A percentile compares a stretch with the other conserved stretches of the same genome.
Evolutionary conservation across 2,888 invertebrate genomes (phyloP).

Genomic region (Philonicus albiceps): DNA sequence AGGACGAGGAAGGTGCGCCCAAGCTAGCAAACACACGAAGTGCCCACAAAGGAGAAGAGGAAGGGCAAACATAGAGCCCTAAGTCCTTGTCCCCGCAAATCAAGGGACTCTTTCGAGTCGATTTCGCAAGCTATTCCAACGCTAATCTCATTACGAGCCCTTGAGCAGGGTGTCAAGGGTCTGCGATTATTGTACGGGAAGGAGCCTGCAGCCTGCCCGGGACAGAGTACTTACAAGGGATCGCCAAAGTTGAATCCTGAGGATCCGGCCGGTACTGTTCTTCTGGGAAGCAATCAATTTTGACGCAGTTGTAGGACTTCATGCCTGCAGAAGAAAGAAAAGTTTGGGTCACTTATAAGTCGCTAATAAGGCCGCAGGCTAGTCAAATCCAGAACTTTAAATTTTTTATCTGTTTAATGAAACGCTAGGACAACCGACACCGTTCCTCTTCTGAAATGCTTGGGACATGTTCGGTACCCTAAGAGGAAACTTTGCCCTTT

Average conservation of each 20-base stretch:
- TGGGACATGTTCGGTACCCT: background rate
- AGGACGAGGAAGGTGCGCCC: background rate
- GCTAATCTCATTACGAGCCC: slow-evolving; percentile 6
- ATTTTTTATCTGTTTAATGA: background rate
- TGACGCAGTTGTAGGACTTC: slow-evolving; percentile 69
- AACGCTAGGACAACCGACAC: background rate
- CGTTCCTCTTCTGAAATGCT: background rate
- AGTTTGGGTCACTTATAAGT: background rate
- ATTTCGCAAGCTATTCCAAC: background rate
- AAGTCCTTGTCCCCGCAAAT: background rate
- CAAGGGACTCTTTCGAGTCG: background rate
- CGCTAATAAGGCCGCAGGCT: background rate
- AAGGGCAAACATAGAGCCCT: background rate
- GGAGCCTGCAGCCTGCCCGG: background rate
- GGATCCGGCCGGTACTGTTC: slow-evolving; percentile 88
- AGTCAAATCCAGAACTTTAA: background rate
- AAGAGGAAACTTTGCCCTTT: background rate
- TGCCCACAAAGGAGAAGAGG: background rate
- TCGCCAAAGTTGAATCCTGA: slow-evolving; percentile 89
- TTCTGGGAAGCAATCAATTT: slow-evolving; percentile 87
- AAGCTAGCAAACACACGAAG: background rate
- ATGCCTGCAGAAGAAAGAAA: slow-evolving; percentile 52
- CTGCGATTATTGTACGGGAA: background rate
- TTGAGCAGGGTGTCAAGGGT: background rate
- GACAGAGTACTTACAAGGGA: slow-evolving; percentile 80